Percentiles rank a stretch among this genome's conserved stretches.
These are phyloP conservation scores for Cervus canadensis DNA, from an alignment of 2,113 vertebrate genomes.

Conservation along the genomic window DNA sequence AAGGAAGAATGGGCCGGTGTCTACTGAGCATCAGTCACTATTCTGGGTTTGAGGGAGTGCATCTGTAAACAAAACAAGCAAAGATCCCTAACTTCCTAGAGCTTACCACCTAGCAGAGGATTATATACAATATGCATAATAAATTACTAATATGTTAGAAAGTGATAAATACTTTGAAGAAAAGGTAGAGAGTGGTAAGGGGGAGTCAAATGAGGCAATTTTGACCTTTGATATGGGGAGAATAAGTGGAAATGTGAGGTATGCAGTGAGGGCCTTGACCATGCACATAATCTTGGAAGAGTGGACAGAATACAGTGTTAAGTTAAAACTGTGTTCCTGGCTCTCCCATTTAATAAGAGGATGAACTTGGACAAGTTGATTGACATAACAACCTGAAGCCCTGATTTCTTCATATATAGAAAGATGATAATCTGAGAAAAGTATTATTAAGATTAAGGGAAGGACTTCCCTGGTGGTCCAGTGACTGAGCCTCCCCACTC, in stretches of 20 bases:
- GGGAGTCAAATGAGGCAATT: background rate
- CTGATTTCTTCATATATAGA: conserved; percentile 28
- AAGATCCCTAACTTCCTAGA: background rate
- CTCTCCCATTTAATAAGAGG: background rate
- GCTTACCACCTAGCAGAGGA: background rate
- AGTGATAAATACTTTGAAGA: background rate
- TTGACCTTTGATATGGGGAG: background rate
- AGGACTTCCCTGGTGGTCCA: background rate
- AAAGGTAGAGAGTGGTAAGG: background rate
- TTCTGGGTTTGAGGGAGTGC: background rate
- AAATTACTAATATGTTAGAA: background rate
- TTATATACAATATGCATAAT: background rate
- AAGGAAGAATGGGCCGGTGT: background rate
- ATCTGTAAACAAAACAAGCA: background rate
- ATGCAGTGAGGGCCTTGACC: background rate
- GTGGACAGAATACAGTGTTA: background rate
- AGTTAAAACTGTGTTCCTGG: conserved; percentile 18
- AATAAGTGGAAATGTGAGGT: background rate
- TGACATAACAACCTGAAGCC: conserved; percentile 30
- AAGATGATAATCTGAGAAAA: conserved; percentile 14
- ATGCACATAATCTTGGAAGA: background rate
- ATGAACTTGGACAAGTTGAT: conserved; percentile 35
- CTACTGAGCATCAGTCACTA: background rate
- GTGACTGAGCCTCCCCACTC: background rate
- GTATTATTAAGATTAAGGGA: conserved; percentile 33